Conservation (phyloP, 2,888 invertebrate genomes). For the Trisateles emortualis region DNA sequence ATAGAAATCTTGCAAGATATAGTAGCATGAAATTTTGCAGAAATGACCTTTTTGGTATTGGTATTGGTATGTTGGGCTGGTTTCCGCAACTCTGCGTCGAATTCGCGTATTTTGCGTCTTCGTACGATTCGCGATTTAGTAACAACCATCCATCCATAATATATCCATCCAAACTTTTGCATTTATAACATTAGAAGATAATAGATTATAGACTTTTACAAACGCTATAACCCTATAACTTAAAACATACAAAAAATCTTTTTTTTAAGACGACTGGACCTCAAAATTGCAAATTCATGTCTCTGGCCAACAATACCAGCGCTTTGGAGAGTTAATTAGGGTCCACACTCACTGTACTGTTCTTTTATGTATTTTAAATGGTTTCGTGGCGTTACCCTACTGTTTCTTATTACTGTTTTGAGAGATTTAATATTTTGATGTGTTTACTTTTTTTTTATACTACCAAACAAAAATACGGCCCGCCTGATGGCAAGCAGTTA, state of each 20-base stretch:
- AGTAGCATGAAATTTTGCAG: no score
- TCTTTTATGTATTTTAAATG: constrained; percentile 38
- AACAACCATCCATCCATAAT: no score
- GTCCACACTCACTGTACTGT: constrained; percentile 14
- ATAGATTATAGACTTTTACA: neutral
- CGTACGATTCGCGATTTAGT: no score
- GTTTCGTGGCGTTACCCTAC: constrained; percentile 20
- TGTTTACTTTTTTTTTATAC: constrained; percentile 2
- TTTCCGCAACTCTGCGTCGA: no score
- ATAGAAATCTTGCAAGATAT: no score
- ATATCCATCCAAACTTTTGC: no score
- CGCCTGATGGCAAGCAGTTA: no score
- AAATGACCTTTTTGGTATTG: no score
- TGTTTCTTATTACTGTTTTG: constrained; percentile 29
- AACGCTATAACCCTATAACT: constrained; percentile 2
- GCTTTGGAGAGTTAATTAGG: constrained; percentile 38
- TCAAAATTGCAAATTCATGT: constrained; percentile 44
- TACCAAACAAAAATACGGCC: no score
- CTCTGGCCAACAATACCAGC: constrained; percentile 36
- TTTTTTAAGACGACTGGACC: constrained; percentile 34
- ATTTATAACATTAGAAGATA: no score
- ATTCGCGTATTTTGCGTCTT: no score
- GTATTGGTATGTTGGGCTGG: no score
- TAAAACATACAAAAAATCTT: constrained; percentile 5
- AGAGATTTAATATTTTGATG: constrained; percentile 20